Conservation (phyloP, 2,888 invertebrate species). For the Opisthograptis luteolata region DNA sequence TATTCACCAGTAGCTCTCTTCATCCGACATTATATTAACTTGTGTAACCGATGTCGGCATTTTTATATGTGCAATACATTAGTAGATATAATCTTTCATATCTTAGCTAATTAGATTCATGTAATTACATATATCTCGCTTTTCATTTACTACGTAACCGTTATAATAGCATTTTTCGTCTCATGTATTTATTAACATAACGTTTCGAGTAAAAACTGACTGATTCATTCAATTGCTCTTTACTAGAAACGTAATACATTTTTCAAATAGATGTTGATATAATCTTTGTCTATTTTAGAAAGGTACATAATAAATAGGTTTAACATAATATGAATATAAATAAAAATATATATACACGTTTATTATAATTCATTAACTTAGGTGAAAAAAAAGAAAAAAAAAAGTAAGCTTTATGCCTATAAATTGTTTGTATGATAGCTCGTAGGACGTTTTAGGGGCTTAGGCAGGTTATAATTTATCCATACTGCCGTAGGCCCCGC, state of each 20-base stretch:
- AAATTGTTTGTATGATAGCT: constrained; percentile 80
- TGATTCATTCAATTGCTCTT: constrained; percentile 22
- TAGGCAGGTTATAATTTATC: constrained; percentile 66
- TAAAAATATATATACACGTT: constrained; percentile 84
- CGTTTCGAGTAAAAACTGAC: constrained; percentile 43
- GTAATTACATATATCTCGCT: constrained; percentile 61
- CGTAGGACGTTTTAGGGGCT: constrained; percentile 68
- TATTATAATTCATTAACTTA: constrained; percentile 78
- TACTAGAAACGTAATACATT: constrained; percentile 47
- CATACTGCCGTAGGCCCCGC: constrained; percentile 61
- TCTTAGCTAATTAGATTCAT: constrained; percentile 80
- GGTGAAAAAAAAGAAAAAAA: constrained; percentile 69
- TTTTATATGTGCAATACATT: constrained; percentile 82
- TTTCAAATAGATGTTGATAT: constrained; percentile 77
- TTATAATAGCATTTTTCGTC: constrained; percentile 53
- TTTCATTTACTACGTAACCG: constrained; percentile 62
- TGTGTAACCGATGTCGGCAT: constrained; percentile 61
- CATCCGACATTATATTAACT: constrained; percentile 22
- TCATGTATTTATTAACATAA: constrained; percentile 47
- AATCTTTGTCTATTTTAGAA: constrained; percentile 80
- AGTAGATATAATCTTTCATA: constrained; percentile 72
- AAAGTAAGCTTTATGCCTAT: constrained; percentile 81
- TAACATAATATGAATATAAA: constrained; percentile 76
- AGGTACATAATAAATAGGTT: constrained; percentile 81
- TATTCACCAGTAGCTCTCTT: constrained; percentile 32